Base-by-base conservation (phyloP, 2,888 invertebrate species). In the Drosophila stalkeri region DNA sequence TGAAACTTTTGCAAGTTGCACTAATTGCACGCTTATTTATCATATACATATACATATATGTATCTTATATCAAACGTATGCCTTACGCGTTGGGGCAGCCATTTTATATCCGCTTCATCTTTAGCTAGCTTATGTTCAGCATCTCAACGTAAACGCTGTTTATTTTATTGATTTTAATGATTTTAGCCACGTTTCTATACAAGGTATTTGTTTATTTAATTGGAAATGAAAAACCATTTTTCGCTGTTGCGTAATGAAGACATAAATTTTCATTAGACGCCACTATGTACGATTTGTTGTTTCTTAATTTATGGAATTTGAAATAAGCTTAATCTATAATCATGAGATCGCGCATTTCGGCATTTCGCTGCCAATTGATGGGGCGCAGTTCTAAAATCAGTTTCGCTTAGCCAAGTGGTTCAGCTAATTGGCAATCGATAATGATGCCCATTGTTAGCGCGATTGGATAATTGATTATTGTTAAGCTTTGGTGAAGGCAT, bases 131-230 rank as follows among this genome's bases (percentile, higher is more conserved):
- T 66, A 54, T 76, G 73, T 49, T 71, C 52, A 77, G 59, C 77
- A 77, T 80, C 47, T 81, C 39, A 47, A 14, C 33, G 23, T 35
- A 33, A 37, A 55, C 68, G 76, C 75, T 89, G 77, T 89, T 89
- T 89, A 86, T 89, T 86, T 86, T 89, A 89, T 86, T 84, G 89
- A 86, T 84, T 89, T 86, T 80, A 80, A 85, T 86, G 86, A 89
- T 86, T 77, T 77, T 84, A 81, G 77, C 81, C 87, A 86, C 87
- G 76, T 86, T 81, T 80, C 71, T 65, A 55, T 59, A 33, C 60
- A 56, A 54, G 37, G 69, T 39, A 67, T 78, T 78, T 81, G 87
- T 81, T 87, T 80, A 75, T 75, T 81, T 72, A 56, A 80, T 75
- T 79, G 52, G 61, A 80, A 80, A 80, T 80, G 79, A 80, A 80